Evolutionary conservation across 2,797 vertebrate species (phyloP).

Genomic region (Gymnoscopelus microlampas): DNA sequence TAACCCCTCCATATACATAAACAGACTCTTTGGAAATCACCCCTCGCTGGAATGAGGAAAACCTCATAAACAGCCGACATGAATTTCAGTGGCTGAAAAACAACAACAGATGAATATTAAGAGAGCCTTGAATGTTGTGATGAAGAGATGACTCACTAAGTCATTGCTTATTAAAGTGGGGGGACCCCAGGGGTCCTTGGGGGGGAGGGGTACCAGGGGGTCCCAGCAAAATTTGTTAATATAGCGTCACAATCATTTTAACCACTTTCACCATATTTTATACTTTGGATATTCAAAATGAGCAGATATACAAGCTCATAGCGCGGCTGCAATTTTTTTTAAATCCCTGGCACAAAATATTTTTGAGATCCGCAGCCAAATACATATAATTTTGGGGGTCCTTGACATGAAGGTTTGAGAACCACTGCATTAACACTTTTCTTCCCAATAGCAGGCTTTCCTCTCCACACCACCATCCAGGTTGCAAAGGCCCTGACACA

Average conservation of each 20-base stretch:
- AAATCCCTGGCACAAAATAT: too few species aligned
- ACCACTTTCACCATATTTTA: too few species aligned
- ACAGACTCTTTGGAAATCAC: slow-evolving; percentile 48
- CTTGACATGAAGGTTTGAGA: too few species aligned
- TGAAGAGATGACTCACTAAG: slow-evolving; percentile 1
- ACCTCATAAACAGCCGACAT: neutral
- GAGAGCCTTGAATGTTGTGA: neutral
- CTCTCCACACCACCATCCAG: neutral
- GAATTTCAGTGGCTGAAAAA: slow-evolving; percentile 20
- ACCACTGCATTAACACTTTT: neutral
- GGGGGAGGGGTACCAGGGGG: too few species aligned
- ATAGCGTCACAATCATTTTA: too few species aligned
- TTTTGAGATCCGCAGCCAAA: too few species aligned
- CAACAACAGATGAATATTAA: slow-evolving; percentile 11
- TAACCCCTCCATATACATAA: slow-evolving; percentile 39
- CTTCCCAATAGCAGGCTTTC: neutral
- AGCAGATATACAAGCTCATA: too few species aligned
- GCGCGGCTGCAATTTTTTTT: too few species aligned
- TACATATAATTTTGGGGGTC: too few species aligned
- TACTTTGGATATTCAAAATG: neutral
- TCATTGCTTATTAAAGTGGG: too few species aligned
- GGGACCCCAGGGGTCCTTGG: too few species aligned
- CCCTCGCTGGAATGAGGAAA: slow-evolving; percentile 10
- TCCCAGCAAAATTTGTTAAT: too few species aligned
- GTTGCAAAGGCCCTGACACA: neutral